phyloP scores from a whole-genome alignment of 1,140 invertebrate genomes.

The Penaeus japonicus region DNA sequence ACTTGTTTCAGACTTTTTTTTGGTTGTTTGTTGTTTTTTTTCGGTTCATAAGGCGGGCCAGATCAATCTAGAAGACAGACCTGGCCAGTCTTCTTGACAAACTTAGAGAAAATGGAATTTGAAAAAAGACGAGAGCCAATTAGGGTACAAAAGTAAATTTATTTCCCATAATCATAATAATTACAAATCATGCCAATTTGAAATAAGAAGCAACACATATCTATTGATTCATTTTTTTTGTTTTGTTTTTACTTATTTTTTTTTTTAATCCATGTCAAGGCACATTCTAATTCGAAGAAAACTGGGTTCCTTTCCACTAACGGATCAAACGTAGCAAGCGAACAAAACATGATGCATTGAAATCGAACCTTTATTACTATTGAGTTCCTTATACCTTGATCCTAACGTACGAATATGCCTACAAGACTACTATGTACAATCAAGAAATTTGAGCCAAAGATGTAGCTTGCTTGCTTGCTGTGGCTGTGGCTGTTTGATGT shows the following conservation, averaged over 20 bases:
- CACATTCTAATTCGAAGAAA: slow-evolving; percentile 55
- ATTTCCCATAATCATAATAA: slow-evolving; percentile 47
- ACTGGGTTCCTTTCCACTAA: too few relatives aligned
- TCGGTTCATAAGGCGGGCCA: not conserved
- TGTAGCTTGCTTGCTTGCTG: too few relatives aligned
- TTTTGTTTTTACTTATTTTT: not conserved
- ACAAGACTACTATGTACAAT: too few relatives aligned
- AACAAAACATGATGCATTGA: too few relatives aligned
- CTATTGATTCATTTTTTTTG: too few relatives aligned
- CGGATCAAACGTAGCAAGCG: too few relatives aligned
- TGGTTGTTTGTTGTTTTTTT: not conserved
- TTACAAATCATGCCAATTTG: slow-evolving; percentile 55
- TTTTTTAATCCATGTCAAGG: slow-evolving; percentile 50
- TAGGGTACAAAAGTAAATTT: slow-evolving; percentile 56
- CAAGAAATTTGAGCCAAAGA: too few relatives aligned
- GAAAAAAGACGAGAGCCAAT: slow-evolving; percentile 42
- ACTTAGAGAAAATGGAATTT: slow-evolving; percentile 33
- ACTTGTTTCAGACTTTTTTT: too few relatives aligned
- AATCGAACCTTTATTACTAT: too few relatives aligned
- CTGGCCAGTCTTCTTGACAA: not conserved
- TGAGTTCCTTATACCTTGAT: too few relatives aligned
- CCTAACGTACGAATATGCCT: too few relatives aligned
- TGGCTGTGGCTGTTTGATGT: too few relatives aligned
- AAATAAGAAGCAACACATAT: slow-evolving; percentile 44
- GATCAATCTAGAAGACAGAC: not conserved